Evolutionary conservation across 2,113 vertebrate genomes (phyloP), one percentile per base, ranked within the genome.

Genomic region (Sinosuthora webbiana): DNA sequence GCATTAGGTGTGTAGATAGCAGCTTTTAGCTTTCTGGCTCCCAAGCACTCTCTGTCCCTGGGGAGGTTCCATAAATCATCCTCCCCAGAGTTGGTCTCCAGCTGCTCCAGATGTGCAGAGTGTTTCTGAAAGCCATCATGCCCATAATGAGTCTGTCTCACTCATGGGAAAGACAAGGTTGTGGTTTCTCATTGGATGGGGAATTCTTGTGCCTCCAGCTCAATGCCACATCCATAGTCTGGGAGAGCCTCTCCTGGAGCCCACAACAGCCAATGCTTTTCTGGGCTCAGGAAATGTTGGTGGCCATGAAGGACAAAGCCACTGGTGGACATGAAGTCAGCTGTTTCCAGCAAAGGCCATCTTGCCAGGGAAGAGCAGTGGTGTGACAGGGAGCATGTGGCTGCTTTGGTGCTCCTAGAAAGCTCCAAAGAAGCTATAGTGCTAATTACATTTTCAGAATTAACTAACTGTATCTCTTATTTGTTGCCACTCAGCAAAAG

Each of bases 11-110:
- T 47, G 20, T 10, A 76, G 75, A 55, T 83, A 94, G 88, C 59
- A 50, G 76, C 71, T 93, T 94, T 95, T 47, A 86, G 68, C 39
- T 80, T 93, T 90, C 86, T 92, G 33, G 10, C 74, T 95, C 53
- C 18, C 35, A 83, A 79, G 55, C 28, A 28, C 28, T 49, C 31
- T 80, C 33, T 63, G 47, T 85, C 47, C 56, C 85, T 62, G 3
- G 27, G 59, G 42, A 18, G 6, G 16, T 73, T 90, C 91, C 71
- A 67, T 65, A 76, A 73, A 95, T 88, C 39, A 28, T 2, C 8
- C 14, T 83, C 39, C 68, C 37, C 37, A 57, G 67, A 60, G 57
- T 4, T 90, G 79, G n/a, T 73, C 8, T 76, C 53, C 13, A 16
- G 31, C 52, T 70, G 15, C 5, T 44, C 44, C 27, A 88, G 79